phyloP scores from a whole-genome alignment of 2,113 vertebrate genomes.

The Hippolais icterina region DNA sequence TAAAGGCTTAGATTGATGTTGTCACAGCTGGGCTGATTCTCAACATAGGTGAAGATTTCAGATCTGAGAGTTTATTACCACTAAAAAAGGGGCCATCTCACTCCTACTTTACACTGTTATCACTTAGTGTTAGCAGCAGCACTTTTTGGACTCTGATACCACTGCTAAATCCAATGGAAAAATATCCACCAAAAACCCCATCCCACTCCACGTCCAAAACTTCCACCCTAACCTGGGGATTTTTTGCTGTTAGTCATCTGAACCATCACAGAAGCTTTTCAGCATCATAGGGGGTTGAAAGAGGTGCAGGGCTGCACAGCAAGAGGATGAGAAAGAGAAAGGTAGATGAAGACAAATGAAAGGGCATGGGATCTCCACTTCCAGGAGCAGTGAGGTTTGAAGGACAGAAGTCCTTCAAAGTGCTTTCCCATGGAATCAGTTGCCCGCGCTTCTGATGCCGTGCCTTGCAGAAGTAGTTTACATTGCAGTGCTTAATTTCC shows the following conservation, averaged over 20 bases:
- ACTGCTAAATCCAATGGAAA: neutral
- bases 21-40: neutral
- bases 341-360: neutral
- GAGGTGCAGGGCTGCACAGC: neutral
- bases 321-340: neutral
- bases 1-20: neutral
- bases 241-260: neutral
- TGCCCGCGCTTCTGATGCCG: accelerated
- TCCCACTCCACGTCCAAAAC: neutral
- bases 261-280: neutral
- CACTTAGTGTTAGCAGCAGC: neutral
- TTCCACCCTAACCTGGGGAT: neutral
- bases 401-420: neutral
- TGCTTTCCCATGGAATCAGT: neutral
- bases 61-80: neutral
- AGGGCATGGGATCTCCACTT: neutral
- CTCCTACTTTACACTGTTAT: neutral
- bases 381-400: neutral
- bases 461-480: neutral
- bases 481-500: accelerated
- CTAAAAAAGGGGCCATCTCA: neutral
- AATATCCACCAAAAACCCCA: neutral
- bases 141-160: neutral
- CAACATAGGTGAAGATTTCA: neutral
- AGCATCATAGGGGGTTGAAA: neutral